Base-by-base conservation (phyloP, 2,888 invertebrate species). In the Andrena praecox region DNA sequence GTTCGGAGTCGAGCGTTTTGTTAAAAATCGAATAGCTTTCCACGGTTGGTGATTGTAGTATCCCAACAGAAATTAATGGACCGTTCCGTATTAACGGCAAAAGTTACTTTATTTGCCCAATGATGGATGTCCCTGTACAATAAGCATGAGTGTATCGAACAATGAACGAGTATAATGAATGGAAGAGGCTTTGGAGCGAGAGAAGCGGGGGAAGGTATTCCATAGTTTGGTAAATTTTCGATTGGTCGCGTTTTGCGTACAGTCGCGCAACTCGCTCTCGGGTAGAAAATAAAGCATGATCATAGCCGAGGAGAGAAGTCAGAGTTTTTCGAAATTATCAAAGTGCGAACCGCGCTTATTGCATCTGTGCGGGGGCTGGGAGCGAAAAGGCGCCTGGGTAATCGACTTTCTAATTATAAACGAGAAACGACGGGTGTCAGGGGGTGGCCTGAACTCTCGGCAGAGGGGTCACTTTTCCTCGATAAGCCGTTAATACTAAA, bases 391-490 rank as follows among this genome's bases (percentile, higher is more conserved):
- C 84, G 77, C 76, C 80, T 71, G 56, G 56, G 67, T 84, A 87
- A 88, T 88, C 85, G 84, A 80, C 84, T 85, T 87, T 87, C 84
- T 84, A 87, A 88, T 87, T 89, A 85, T 84, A 88, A 83, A 87
- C 74, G 81, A 54, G 64, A 77, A 68, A 75, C 78, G 77, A 16
- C 5, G 20, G 50, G 52, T 16, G 56, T 29, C 42, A 56, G 63
- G 66, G 31, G 64, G 75, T 67, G 54, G 76, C 59, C 66, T 77
- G 87, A 83, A 85, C 85, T 85, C 79, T 70, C 73, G 71, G 59
- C 68, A 63, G 63, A 67, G 84, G 67, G 88, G 87, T 87, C 80
- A 85, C 54, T 76, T 66, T 56, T 69, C 52, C 52, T 33, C 74
- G 88, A 87, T 88, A 88, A 86, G 78, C 83, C 70, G 75, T 81